These are phyloP conservation scores for Chionomys nivalis DNA, from an alignment of 2,113 vertebrate species.

Conservation along the genomic window DNA sequence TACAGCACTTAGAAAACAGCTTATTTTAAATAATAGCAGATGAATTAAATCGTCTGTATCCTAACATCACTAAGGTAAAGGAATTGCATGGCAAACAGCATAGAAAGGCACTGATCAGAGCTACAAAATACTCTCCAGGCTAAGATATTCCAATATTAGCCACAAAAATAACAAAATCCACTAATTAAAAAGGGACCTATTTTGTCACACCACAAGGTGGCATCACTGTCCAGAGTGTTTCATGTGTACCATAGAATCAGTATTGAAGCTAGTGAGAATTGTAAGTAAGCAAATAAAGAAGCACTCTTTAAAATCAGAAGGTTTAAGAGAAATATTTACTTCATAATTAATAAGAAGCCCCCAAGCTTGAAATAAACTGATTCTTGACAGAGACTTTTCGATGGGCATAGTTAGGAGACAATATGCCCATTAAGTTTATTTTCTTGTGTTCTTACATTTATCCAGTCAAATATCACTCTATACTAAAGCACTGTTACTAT, in stretches of 20 bases:
- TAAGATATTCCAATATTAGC: constrained; percentile 1
- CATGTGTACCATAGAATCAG: neutral
- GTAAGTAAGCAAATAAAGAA: constrained; percentile 20
- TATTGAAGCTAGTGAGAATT: constrained; percentile 36
- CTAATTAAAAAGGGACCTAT: neutral
- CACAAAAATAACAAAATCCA: constrained; percentile 6
- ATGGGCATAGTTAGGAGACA: neutral
- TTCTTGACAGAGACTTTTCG: neutral
- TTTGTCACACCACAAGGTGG: neutral
- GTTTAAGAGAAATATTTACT: constrained; percentile 12
- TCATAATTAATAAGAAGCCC: neutral
- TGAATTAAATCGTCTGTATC: neutral
- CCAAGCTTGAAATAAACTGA: neutral
- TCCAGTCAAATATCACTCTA: neutral
- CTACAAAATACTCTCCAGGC: neutral
- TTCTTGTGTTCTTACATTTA: neutral
- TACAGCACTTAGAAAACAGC: constrained; percentile 21
- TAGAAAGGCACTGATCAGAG: constrained; percentile 28
- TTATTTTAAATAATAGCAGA: constrained; percentile 25
- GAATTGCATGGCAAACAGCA: neutral
- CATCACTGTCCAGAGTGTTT: neutral
- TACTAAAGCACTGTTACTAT: neutral
- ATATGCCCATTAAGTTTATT: neutral
- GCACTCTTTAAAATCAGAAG: neutral
- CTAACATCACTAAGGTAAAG: constrained; percentile 23